Evolutionary conservation across 2,888 invertebrate species (phyloP).

Genomic region (Nomada fucata): DNA sequence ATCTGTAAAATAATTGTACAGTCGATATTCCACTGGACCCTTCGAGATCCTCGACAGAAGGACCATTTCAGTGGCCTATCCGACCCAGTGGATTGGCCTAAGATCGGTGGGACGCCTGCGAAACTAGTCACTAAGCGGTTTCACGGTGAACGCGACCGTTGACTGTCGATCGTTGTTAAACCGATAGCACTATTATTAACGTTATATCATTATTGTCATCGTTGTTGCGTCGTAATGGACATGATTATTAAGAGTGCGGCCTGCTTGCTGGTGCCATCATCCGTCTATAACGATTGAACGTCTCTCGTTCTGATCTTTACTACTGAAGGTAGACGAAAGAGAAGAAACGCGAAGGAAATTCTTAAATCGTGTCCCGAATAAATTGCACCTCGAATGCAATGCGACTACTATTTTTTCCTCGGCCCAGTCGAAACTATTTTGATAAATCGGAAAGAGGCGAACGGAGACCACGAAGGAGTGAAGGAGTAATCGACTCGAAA

Average conservation of each 20-base stretch:
- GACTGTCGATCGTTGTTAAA: constrained; percentile 70
- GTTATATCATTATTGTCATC: constrained; percentile 69
- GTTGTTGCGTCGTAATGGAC: constrained; percentile 64
- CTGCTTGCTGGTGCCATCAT: constrained; percentile 57
- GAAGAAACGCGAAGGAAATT: neutral
- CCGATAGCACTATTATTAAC: constrained; percentile 66
- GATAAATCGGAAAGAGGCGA: constrained; percentile 8
- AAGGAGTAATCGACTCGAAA: neutral
- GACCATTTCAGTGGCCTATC: constrained; percentile 68
- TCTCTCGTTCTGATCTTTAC: constrained; percentile 48
- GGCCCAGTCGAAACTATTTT: constrained; percentile 35
- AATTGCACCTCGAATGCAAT: constrained; percentile 2
- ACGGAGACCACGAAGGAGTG: constrained; percentile 2
- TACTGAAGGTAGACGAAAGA: constrained; percentile 4
- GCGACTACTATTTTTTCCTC: neutral
- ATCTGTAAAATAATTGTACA: constrained; percentile 76
- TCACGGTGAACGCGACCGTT: constrained; percentile 58
- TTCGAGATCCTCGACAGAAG: constrained; percentile 47
- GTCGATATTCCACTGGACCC: constrained; percentile 61
- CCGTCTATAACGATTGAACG: constrained; percentile 49
- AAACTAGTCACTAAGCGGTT: constrained; percentile 72
- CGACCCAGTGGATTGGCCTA: constrained; percentile 67
- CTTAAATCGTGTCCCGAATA: neutral
- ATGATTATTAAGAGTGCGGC: constrained; percentile 40
- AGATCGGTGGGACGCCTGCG: constrained; percentile 60